These are phyloP conservation scores for Ranitomeya variabilis DNA, from an alignment of 2,113 vertebrate species.

Conservation along the genomic window DNA sequence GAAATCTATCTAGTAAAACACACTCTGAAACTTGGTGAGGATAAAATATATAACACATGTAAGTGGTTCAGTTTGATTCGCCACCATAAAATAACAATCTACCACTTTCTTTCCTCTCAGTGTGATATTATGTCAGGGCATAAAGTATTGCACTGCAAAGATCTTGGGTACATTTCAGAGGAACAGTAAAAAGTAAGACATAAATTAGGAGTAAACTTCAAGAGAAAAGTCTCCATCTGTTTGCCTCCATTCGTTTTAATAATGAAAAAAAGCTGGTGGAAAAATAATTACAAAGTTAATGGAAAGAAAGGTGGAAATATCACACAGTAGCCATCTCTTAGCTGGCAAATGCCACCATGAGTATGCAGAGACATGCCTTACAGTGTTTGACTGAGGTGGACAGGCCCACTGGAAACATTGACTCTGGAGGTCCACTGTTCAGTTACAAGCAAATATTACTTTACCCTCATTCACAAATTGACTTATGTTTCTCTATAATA, in stretches of 20 bases:
- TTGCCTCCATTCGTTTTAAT: background rate
- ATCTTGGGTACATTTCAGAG: background rate
- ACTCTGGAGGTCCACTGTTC: no score
- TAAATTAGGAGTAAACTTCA: background rate
- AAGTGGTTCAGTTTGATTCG: background rate
- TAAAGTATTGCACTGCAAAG: background rate
- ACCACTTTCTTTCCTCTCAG: background rate
- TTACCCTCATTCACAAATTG: no score
- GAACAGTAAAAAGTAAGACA: no score
- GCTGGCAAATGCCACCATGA: background rate
- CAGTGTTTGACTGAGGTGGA: no score
- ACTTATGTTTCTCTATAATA: no score
- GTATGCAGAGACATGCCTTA: no score
- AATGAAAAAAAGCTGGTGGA: background rate
- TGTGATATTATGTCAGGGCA: background rate
- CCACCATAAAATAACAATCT: background rate
- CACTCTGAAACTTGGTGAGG: conserved; percentile 21
- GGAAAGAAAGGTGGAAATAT: background rate
- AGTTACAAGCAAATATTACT: no score
- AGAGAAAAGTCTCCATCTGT: background rate
- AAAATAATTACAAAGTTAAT: background rate
- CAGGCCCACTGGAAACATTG: no score
- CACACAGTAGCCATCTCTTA: background rate
- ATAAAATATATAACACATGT: conserved; percentile 25
- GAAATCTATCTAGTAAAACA: conserved; percentile 4